phyloP scores from a whole-genome alignment of 2,113 vertebrate genomes.

The Cinclus cinclus region DNA sequence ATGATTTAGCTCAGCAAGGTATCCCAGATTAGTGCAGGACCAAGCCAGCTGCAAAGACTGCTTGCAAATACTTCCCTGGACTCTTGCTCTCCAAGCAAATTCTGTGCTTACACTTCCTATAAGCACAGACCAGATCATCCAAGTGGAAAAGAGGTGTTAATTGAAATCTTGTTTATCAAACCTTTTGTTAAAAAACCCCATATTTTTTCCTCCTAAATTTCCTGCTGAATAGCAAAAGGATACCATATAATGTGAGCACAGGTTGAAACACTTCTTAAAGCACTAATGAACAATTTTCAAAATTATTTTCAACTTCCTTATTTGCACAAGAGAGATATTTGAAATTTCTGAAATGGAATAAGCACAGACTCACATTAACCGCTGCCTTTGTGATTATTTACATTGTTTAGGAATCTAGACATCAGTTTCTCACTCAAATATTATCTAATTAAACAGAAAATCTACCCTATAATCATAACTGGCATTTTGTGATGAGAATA shows the following conservation, averaged over 20 bases:
- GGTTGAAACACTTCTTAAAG: neutral
- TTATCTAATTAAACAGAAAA: neutral
- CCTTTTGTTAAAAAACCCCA: rapidly evolving
- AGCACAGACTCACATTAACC: neutral
- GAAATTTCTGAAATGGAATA: neutral
- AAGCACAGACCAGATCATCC: neutral
- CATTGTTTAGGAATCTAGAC: neutral
- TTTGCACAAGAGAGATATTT: neutral
- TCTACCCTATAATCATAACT: neutral
- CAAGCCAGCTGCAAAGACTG: neutral
- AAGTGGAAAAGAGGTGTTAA: neutral
- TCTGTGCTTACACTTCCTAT: neutral
- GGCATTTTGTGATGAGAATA: neutral
- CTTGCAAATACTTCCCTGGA: neutral
- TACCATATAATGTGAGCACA: neutral
- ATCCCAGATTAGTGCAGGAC: neutral
- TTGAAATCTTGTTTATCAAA: neutral
- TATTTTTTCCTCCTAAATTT: neutral
- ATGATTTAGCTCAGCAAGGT: neutral
- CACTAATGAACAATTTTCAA: neutral
- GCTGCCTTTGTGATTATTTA: neutral
- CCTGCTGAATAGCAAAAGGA: neutral
- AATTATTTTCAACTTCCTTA: neutral
- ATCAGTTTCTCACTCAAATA: neutral
- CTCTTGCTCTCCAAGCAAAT: neutral